Evolutionary conservation across 2,888 invertebrate genomes (phyloP).

Genomic region (Proisotoma minuta): DNA sequence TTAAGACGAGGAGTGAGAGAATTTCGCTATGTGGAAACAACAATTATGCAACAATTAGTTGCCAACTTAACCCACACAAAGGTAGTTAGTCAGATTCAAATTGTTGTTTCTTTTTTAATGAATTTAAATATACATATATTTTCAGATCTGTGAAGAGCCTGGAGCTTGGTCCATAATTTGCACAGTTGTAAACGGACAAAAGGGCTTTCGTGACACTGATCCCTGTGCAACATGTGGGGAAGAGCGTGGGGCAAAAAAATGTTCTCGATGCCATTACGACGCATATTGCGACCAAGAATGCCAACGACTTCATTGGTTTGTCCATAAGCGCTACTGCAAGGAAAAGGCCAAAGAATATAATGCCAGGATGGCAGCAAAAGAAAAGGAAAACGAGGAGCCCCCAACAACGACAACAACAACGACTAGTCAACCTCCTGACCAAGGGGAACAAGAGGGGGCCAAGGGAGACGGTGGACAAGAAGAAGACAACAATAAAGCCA

Average conservation of each 20-base stretch:
- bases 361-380: background rate
- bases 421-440: no score
- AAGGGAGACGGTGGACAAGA: no score
- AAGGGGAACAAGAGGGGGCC: no score
- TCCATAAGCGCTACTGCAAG: slow-evolving; percentile 80
- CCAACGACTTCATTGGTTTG: slow-evolving; percentile 88
- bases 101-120: background rate
- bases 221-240: slow-evolving; percentile 82
- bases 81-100: slow-evolving; percentile 16
- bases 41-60: slow-evolving; percentile 71
- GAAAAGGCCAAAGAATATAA: slow-evolving; percentile 54
- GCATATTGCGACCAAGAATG: slow-evolving; percentile 93
- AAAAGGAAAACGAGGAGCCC: no score
- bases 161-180: slow-evolving; percentile 57
- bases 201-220: slow-evolving; percentile 65
- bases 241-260: slow-evolving; percentile 84
- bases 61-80: slow-evolving; percentile 42
- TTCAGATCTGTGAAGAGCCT: slow-evolving; percentile 49
- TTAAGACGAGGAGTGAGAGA: slow-evolving; percentile 80
- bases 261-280: slow-evolving; percentile 87
- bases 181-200: slow-evolving; percentile 81
- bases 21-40: slow-evolving; percentile 85
- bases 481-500: no score
- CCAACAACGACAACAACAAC: no score
- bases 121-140: slow-evolving; percentile 2